Conservation (phyloP, 2,888 invertebrate species). For the Rhamnusium bicolor region DNA sequence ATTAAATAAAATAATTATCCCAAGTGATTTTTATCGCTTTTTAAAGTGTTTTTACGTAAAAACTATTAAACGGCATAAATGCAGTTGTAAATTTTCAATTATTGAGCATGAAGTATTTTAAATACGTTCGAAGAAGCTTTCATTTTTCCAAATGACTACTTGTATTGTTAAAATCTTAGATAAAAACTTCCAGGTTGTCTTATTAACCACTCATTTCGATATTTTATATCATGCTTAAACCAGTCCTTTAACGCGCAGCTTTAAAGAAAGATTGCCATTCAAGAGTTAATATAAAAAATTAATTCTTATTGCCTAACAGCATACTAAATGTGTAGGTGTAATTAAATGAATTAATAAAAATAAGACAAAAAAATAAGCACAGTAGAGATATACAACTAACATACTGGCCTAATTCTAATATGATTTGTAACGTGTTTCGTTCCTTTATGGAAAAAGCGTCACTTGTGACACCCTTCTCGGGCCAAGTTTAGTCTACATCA, state of each 20-base stretch:
- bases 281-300: constrained; percentile 25
- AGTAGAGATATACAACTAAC: no score
- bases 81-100: constrained; percentile 55
- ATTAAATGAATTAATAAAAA: neutral
- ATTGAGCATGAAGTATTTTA: constrained; percentile 50
- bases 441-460: no score
- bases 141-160: constrained; percentile 43
- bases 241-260: constrained; percentile 8
- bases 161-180: constrained; percentile 38
- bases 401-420: no score
- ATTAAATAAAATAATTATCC: constrained; percentile 58
- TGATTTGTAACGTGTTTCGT: no score
- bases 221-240: constrained; percentile 14
- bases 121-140: constrained; percentile 41
- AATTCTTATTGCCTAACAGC: neutral
- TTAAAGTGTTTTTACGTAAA: constrained; percentile 52
- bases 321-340: neutral
- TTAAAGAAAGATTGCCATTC: constrained; percentile 20
- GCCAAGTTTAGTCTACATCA: no score
- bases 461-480: no score
- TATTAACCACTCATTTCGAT: constrained; percentile 29
- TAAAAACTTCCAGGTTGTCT: constrained; percentile 37
- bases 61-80: constrained; percentile 38
- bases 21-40: constrained; percentile 55
- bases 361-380: no score